These are phyloP conservation scores for Pollenia griseotomentosa DNA, from an alignment of 2,888 invertebrate genomes.

Conservation along the genomic window DNA sequence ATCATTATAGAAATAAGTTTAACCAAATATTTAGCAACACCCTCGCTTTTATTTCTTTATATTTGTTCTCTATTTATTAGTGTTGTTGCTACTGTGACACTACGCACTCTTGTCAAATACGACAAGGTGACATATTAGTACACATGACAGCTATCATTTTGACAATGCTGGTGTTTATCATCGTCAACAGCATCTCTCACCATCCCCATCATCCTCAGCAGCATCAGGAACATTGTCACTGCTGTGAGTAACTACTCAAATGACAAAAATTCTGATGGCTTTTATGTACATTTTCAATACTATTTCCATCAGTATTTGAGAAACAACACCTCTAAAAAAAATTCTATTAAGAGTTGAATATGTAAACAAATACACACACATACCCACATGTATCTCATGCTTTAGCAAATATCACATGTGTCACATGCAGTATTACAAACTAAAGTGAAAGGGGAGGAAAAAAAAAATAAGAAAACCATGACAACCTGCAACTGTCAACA, in stretches of 20 bases:
- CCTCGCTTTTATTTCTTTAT: background rate
- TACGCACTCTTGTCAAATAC: slow-evolving; percentile 34
- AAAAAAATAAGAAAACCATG: background rate
- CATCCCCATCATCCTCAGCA: background rate
- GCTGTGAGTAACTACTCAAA: background rate
- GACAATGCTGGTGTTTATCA: slow-evolving; percentile 49
- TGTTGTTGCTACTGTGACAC: background rate
- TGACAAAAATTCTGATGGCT: background rate
- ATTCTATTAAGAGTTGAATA: slow-evolving; percentile 4
- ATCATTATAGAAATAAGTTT: background rate
- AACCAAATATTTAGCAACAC: background rate
- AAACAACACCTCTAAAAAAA: slow-evolving; percentile 11
- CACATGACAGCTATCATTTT: slow-evolving; percentile 49
- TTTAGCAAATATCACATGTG: slow-evolving; percentile 2
- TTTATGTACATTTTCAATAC: slow-evolving; percentile 5
- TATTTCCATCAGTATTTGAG: background rate
- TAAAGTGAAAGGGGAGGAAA: slow-evolving; percentile 13
- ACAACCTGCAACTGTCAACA: slow-evolving; percentile 54
- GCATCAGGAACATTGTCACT: background rate
- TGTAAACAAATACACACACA: too few species aligned
- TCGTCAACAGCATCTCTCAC: slow-evolving; percentile 30
- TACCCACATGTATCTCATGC: background rate
- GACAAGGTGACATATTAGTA: slow-evolving; percentile 56
- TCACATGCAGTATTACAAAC: slow-evolving; percentile 36
- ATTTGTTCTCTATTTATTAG: slow-evolving; percentile 10